phyloP scores from a whole-genome alignment of 2,888 invertebrate species.

The Andrena trimmerana region DNA sequence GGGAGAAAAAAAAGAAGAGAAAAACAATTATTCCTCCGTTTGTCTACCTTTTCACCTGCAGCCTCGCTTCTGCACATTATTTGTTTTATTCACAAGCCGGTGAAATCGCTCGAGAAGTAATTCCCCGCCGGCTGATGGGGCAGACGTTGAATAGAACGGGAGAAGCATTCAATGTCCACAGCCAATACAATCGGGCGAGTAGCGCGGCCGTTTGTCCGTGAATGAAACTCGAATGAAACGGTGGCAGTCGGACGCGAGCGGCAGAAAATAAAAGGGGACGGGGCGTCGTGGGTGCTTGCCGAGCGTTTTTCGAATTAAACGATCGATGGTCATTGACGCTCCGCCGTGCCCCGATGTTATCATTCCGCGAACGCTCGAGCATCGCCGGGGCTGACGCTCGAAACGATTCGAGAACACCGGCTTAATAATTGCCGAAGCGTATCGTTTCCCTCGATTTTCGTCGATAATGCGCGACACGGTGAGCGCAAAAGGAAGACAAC shows the following conservation, averaged over 20 bases:
- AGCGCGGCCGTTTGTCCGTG: conserved; percentile 47
- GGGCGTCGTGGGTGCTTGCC: conserved; percentile 18
- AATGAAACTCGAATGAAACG: conserved; percentile 64
- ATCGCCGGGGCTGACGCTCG: conserved; percentile 5
- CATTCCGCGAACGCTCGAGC: conserved; percentile 7
- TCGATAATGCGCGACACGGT: no score
- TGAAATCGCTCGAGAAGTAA: conserved; percentile 54
- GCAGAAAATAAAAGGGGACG: conserved; percentile 50
- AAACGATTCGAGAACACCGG: conserved; percentile 3
- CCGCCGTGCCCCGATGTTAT: not conserved
- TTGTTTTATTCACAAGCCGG: conserved; percentile 50
- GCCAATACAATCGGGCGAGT: conserved; percentile 49
- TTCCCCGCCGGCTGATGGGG: conserved; percentile 49
- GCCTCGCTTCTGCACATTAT: conserved; percentile 30
- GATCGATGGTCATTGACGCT: conserved; percentile 32
- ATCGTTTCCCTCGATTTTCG: not conserved
- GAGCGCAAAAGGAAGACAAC: no score
- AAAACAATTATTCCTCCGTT: conserved; percentile 47
- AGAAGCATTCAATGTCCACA: conserved; percentile 36
- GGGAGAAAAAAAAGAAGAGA: not conserved
- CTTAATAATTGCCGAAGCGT: not conserved
- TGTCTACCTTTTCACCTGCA: not conserved
- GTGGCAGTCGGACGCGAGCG: conserved; percentile 56
- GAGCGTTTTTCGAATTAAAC: conserved; percentile 51
- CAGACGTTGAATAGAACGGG: conserved; percentile 52